These are phyloP conservation scores for Scalopus aquaticus DNA, from an alignment of 2,113 vertebrate species.

Conservation along the genomic window DNA sequence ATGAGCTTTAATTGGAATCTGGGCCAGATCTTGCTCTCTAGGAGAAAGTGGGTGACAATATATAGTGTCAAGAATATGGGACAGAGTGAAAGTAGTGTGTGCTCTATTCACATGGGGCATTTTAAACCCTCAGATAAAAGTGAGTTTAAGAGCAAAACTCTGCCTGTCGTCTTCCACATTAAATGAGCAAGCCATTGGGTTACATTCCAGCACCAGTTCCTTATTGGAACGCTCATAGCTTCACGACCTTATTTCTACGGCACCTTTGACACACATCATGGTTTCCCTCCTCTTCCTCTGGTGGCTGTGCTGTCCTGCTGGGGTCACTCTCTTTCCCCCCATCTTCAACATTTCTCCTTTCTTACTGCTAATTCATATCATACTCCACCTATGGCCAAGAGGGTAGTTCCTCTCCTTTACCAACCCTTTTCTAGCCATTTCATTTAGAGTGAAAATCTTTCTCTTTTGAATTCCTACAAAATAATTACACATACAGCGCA, in stretches of 20 bases:
- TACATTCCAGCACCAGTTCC: not conserved
- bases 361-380: not conserved
- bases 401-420: not conserved
- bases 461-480: slow-evolving; percentile 6
- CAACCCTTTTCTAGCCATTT: not conserved
- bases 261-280: not conserved
- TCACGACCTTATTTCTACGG: not conserved
- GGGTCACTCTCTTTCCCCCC: not conserved
- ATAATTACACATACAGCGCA: not conserved
- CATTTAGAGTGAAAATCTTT: not conserved
- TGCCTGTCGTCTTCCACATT: not conserved
- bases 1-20: not conserved
- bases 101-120: not conserved
- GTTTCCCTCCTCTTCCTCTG: not conserved
- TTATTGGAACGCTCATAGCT: not conserved
- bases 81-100: not conserved
- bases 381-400: not conserved
- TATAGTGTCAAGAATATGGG: not conserved
- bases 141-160: not conserved
- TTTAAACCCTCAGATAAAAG: not conserved
- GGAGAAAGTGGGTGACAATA: not conserved
- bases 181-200: not conserved
- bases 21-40: not conserved
- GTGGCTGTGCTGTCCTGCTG: too few relatives aligned
- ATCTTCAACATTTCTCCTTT: not conserved